phyloP scores from a whole-genome alignment of 2,113 vertebrate species.

The Haemorhous mexicanus region DNA sequence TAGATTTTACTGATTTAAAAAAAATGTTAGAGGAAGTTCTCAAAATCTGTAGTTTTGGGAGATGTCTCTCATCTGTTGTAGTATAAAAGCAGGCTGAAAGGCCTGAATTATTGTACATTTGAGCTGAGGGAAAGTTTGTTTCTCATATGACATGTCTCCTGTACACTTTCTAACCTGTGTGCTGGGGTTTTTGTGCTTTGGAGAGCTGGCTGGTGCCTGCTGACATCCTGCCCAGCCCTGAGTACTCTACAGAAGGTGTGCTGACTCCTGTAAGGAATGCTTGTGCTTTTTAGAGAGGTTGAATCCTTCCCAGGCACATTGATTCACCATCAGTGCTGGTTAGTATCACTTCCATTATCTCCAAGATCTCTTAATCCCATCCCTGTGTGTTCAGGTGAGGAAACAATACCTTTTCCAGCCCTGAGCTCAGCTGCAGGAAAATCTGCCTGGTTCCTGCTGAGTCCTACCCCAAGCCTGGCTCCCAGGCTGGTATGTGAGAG shows the following conservation, averaged over 20 bases:
- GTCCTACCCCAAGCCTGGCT: neutral
- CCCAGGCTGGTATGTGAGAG: neutral
- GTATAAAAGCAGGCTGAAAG: neutral
- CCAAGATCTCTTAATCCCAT: neutral
- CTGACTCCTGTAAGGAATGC: neutral
- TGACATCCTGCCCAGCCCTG: neutral
- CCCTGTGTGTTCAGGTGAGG: neutral
- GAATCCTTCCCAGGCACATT: neutral
- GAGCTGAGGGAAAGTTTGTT: neutral
- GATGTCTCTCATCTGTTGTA: neutral
- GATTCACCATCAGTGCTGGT: neutral
- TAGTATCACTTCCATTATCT: neutral
- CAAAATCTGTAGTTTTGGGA: neutral
- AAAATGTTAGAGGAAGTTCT: neutral
- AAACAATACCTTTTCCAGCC: neutral
- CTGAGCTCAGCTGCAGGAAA: neutral
- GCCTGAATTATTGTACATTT: neutral
- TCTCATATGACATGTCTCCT: neutral
- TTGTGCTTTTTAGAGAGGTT: neutral
- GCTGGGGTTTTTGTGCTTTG: neutral
- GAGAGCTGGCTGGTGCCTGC: neutral
- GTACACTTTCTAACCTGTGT: neutral
- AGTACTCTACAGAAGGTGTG: neutral
- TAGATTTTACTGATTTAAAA: neutral
- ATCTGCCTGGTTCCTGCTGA: accelerated